Evolutionary conservation across 2,888 invertebrate genomes (phyloP), one percentile per base, ranked within the genome.

Genomic region (Cephus runcator): DNA sequence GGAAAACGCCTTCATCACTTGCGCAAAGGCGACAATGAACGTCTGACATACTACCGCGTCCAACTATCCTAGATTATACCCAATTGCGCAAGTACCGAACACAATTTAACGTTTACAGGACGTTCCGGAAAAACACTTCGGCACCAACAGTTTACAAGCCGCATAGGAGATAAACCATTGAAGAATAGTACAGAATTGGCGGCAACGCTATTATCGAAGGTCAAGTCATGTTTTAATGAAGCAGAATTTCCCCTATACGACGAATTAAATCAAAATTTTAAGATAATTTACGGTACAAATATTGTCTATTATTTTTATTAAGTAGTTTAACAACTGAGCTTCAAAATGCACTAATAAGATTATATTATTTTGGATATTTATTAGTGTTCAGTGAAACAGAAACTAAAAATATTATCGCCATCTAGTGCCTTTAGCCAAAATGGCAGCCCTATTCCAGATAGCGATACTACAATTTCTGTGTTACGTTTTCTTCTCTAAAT

Each of bases 21-120:
- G 89, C 90, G 79, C 91, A 91, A 31, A 91, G 79, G 74, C 88
- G 87, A 83, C 91, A 91, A 79, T 83, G 83, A 77, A 86, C 82
- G 11, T 75, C 79, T 73, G 88, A 75, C 91, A 91, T 88, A 78
- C 34, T 85, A 23, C 0, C 56, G 23, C 23, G 6, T 56, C 23
- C 2, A 56, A 9, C 23, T 56, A 56, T 6, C 56, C 56, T 56
- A 56, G 56, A 56, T 9, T 56, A 56, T 23, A 23, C 23, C 6
- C 23, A 23, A 56, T 56, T 56, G 56, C 56, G 56, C 56, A 56
- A 23, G 56, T 6, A 15, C 56, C 9, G 23, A 56, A 23, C 56
- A 23, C 23, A 56, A 9, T 23, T 56, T 23, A 15, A 4, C 9
- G 23, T 56, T 23, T 9, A 56, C 9, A 56, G 9, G 56, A 9